Evolutionary conservation across 1,140 invertebrate genomes (phyloP).

Genomic region (roundworm (Caenorhabditis elegans)): DNA sequence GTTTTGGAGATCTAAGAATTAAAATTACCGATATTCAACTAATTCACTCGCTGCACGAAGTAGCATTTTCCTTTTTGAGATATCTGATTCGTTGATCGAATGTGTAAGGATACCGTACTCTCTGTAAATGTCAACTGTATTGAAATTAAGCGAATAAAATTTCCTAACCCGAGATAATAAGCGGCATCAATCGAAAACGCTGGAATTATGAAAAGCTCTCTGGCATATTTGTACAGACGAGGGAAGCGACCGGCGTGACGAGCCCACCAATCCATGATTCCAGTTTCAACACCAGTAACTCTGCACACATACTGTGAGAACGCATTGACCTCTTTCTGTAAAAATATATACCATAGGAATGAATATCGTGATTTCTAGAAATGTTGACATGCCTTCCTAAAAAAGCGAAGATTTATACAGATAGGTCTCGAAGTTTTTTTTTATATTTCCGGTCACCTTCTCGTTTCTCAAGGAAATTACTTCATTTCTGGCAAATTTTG

Average conservation of each 20-base stretch:
- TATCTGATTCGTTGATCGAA: neutral
- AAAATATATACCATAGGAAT: no score
- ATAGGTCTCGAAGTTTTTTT: no score
- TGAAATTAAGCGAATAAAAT: neutral
- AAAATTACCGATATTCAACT: neutral
- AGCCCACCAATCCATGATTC: neutral
- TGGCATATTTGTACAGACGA: neutral
- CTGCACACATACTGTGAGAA: neutral
- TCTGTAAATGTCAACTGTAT: neutral
- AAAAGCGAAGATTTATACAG: no score
- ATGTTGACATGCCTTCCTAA: no score
- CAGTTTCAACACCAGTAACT: neutral
- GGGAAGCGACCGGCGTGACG: neutral
- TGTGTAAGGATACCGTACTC: neutral
- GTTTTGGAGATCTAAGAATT: neutral
- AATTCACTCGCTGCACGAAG: neutral
- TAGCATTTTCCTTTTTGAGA: neutral
- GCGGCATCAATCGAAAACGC: neutral
- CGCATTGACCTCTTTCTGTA: neutral
- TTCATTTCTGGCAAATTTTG: no score
- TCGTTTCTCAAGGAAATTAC: no score
- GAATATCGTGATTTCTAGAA: no score
- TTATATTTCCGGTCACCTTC: no score
- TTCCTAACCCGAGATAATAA: neutral
- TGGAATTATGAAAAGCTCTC: neutral